Evolutionary conservation across 2,888 invertebrate genomes (phyloP).

Genomic region (Stegophylla sp.): DNA sequence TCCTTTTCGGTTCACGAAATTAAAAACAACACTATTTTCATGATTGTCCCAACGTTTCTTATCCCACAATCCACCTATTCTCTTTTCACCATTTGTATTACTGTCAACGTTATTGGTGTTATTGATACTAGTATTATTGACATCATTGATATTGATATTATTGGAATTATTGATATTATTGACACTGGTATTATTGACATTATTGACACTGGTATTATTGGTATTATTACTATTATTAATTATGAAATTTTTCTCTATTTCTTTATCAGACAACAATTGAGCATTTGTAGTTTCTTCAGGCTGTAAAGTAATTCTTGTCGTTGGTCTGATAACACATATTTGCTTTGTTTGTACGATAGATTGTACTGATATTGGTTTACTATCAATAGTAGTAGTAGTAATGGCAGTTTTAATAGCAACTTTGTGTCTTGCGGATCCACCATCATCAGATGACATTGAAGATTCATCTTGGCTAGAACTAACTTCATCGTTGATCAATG

Average conservation of each 20-base stretch:
- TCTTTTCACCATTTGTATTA: constrained; percentile 30
- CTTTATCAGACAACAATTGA: constrained; percentile 70
- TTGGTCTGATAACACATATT: constrained; percentile 68
- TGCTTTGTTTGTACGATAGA: constrained; percentile 67
- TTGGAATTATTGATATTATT: constrained; percentile 15
- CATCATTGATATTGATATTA: constrained; percentile 13
- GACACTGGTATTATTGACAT: not conserved
- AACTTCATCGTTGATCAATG: constrained; percentile 50
- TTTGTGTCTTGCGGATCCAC: constrained; percentile 31
- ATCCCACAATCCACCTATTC: constrained; percentile 64
- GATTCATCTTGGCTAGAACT: constrained; percentile 58
- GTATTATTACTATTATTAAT: constrained; percentile 65
- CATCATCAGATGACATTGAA: constrained; percentile 53
- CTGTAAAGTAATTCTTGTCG: constrained; percentile 65
- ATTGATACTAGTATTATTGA: not conserved
- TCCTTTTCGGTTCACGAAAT: constrained; percentile 83
- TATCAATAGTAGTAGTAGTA: constrained; percentile 25
- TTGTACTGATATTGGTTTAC: constrained; percentile 63
- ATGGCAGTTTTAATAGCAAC: constrained; percentile 50
- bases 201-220: constrained; percentile 22
- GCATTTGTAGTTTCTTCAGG: constrained; percentile 52
- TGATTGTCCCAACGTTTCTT: constrained; percentile 68
- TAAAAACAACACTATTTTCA: constrained; percentile 82
- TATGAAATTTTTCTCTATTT: constrained; percentile 73
- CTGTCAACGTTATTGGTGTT: not conserved